Percentiles rank a stretch among this genome's conserved stretches.
phyloP scores from a whole-genome alignment of 2,113 vertebrate genomes.

The Platichthys flesus region DNA sequence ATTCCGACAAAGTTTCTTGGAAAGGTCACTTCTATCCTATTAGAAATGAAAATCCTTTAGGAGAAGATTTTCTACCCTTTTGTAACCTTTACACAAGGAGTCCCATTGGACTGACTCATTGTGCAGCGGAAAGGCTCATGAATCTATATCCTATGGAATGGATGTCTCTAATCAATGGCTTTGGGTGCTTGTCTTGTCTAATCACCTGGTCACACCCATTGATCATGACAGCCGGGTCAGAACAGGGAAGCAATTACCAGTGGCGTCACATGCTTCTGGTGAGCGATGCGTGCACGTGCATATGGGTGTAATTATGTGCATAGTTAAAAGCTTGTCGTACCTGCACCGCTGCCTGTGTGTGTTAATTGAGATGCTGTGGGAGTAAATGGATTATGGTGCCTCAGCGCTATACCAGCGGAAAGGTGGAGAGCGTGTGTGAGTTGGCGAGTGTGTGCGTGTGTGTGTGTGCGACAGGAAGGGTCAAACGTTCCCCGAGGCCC shows the following conservation, averaged over 20 bases:
- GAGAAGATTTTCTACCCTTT: slow-evolving; percentile 74
- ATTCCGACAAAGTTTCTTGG: slow-evolving; percentile 71
- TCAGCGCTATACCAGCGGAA: slow-evolving; percentile 24
- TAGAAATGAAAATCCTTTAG: slow-evolving; percentile 77
- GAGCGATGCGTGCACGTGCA: slow-evolving; percentile 5
- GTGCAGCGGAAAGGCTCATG: slow-evolving; percentile 60
- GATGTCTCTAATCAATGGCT: slow-evolving; percentile 73
- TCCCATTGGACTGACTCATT: slow-evolving; percentile 73
- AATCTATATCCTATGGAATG: slow-evolving; percentile 75
- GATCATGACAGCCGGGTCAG: slow-evolving; percentile 68
- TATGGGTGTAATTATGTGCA: slow-evolving; percentile 58
- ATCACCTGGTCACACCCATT: slow-evolving; percentile 70
- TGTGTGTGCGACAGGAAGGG: slow-evolving; percentile 71
- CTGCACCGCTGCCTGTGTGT: slow-evolving; percentile 42
- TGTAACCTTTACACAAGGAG: slow-evolving; percentile 79
- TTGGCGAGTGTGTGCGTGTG: slow-evolving; percentile 39
- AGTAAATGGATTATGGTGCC: slow-evolving; percentile 44
- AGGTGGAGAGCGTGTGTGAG: slow-evolving; percentile 26
- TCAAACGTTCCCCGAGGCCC: slow-evolving; percentile 65
- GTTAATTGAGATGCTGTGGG: slow-evolving; percentile 61
- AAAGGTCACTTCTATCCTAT: slow-evolving; percentile 75
- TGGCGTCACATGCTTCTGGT: slow-evolving; percentile 24
- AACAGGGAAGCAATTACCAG: slow-evolving; percentile 66
- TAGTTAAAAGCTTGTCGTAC: slow-evolving; percentile 28
- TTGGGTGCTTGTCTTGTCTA: slow-evolving; percentile 70